Evolutionary conservation across 2,888 invertebrate genomes (phyloP).

Genomic region (Callosobruchus maculatus): DNA sequence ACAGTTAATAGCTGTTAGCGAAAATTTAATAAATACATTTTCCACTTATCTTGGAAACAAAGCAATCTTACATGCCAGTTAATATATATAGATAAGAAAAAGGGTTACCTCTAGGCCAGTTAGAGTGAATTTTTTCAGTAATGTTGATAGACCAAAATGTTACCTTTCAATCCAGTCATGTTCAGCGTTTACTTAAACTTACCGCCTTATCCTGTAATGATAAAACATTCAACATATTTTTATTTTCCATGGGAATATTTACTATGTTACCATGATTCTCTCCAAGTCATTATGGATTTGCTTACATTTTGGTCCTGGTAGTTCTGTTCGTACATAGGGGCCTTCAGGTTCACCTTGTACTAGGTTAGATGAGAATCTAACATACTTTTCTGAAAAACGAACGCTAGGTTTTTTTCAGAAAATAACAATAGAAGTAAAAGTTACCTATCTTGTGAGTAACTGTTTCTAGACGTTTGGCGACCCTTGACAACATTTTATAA

Average conservation of each 20-base stretch:
- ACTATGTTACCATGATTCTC: not conserved
- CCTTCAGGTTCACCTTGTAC: conserved; percentile 57
- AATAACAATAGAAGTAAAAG: not conserved
- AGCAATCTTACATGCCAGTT: too few relatives aligned
- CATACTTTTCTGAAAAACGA: conserved; percentile 14
- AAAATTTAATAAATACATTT: too few relatives aligned
- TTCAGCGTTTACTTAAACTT: not conserved
- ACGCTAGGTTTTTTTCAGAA: not conserved
- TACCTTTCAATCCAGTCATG: conserved; percentile 53
- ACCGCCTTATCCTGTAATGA: conserved; percentile 3
- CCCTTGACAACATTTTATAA: not conserved
- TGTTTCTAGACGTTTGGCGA: not conserved
- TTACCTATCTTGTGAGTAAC: not conserved
- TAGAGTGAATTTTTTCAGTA: too few relatives aligned
- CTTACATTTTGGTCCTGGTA: conserved; percentile 64
- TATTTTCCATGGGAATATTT: not conserved
- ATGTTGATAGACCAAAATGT: not conserved
- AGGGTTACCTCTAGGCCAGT: not conserved
- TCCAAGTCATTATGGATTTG: not conserved
- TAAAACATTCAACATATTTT: not conserved
- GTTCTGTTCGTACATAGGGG: conserved; percentile 59
- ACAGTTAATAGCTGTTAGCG: too few relatives aligned
- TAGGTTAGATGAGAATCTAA: conserved; percentile 9
- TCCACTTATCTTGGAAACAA: too few relatives aligned
- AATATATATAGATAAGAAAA: not conserved